phyloP scores from a whole-genome alignment of 2,888 invertebrate species.

The Drosophila heteroneura region DNA sequence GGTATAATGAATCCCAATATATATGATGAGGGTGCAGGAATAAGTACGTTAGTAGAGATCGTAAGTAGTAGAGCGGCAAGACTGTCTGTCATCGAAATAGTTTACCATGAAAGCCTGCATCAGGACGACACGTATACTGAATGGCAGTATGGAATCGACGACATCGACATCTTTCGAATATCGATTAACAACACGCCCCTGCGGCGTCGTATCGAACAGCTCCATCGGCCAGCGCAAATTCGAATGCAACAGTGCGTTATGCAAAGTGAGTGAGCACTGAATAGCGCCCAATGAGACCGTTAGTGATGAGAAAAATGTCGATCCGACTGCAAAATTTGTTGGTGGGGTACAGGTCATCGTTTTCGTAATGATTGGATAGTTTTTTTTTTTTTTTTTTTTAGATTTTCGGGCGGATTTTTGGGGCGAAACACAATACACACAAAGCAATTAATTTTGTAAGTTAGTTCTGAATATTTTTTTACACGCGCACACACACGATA shows the following conservation, averaged over 20 bases:
- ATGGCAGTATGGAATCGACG: constrained; percentile 87
- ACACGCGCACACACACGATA: neutral
- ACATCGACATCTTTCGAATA: constrained; percentile 88
- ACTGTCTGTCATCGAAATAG: constrained; percentile 11
- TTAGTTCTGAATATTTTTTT: neutral
- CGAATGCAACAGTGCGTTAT: constrained; percentile 87
- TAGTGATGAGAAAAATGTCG: constrained; percentile 84
- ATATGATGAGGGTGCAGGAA: neutral
- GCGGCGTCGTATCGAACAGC: constrained; percentile 92
- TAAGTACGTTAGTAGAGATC: constrained; percentile 13
- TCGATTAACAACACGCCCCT: constrained; percentile 90
- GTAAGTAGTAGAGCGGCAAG: neutral
- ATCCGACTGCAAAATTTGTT: constrained; percentile 67
- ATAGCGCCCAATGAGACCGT: constrained; percentile 85
- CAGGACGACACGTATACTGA: constrained; percentile 84
- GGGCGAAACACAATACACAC: constrained; percentile 14
- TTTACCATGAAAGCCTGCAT: constrained; percentile 85
- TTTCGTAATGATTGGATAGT: neutral
- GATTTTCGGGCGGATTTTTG: neutral
- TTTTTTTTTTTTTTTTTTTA: neutral
- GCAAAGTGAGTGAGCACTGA: constrained; percentile 88
- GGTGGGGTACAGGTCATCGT: constrained; percentile 10
- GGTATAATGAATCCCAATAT: neutral
- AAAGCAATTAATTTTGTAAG: constrained; percentile 14
- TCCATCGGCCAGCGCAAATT: constrained; percentile 90